A percentile compares a stretch with the other conserved stretches of the same genome.
Conservation (phyloP, 1,140 invertebrate genomes). For the Acromyrmex echinatior region DNA sequence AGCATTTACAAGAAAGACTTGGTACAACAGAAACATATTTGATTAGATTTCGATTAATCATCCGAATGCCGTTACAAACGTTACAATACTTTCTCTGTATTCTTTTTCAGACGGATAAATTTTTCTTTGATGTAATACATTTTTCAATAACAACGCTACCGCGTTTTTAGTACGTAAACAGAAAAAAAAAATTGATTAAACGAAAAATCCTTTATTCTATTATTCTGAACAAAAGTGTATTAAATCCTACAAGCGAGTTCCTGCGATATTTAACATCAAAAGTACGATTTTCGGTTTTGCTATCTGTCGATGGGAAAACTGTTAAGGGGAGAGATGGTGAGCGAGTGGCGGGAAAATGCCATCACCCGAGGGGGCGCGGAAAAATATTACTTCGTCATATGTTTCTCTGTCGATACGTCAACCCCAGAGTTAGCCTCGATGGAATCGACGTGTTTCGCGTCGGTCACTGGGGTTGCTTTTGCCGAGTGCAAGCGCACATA, state of each 20-base stretch:
- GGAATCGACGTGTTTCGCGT: slow-evolving; percentile 67
- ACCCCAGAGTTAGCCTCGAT: slow-evolving; percentile 68
- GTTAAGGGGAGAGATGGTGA: slow-evolving; percentile 51
- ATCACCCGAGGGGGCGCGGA: slow-evolving; percentile 62
- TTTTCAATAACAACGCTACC: neutral
- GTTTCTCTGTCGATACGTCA: slow-evolving; percentile 77
- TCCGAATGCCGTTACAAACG: neutral
- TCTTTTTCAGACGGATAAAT: neutral
- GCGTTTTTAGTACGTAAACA: neutral
- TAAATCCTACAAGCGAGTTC: neutral
- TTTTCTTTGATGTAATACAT: neutral
- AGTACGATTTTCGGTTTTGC: slow-evolving; percentile 55
- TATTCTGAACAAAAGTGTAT: neutral
- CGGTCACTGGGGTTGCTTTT: slow-evolving; percentile 64
- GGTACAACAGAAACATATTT: neutral
- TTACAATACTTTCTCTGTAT: neutral
- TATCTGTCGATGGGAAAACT: slow-evolving; percentile 63
- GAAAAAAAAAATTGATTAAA: neutral
- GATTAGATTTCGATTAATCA: slow-evolving; percentile 25
- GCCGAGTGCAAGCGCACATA: slow-evolving; percentile 38
- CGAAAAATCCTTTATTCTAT: neutral
- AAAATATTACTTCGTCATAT: slow-evolving; percentile 77
- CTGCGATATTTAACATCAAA: slow-evolving; percentile 53
- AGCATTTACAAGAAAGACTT: neutral
- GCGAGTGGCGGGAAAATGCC: slow-evolving; percentile 59